phyloP scores from a whole-genome alignment of 2,888 invertebrate genomes.

The Agrochola lychnidis region DNA sequence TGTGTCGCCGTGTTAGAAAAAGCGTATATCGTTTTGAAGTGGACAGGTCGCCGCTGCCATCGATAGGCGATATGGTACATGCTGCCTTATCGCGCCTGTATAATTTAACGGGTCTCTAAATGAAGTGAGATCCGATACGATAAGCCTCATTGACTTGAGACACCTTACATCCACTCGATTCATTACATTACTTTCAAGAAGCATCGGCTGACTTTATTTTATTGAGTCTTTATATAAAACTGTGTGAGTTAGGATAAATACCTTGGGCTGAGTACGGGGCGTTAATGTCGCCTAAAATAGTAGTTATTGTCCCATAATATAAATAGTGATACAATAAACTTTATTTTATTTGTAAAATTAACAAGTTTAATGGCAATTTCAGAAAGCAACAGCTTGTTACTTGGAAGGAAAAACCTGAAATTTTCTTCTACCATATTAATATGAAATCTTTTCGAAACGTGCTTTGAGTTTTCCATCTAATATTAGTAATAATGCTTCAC shows the following conservation, averaged over 20 bases:
- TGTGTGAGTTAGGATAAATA: constrained; percentile 64
- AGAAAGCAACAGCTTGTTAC: too few species aligned
- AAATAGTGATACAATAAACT: neutral
- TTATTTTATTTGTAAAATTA: neutral
- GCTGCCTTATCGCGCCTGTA: constrained; percentile 85
- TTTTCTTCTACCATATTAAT: neutral
- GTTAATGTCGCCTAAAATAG: constrained; percentile 17
- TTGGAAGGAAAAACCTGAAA: neutral
- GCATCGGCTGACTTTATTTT: constrained; percentile 80
- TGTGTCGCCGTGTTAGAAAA: constrained; percentile 81
- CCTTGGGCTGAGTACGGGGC: constrained; percentile 48
- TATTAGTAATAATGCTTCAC: neutral
- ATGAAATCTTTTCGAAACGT: neutral
- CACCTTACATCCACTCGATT: constrained; percentile 81
- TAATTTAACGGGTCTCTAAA: constrained; percentile 89
- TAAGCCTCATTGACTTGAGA: constrained; percentile 86
- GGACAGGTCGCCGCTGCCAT: constrained; percentile 77
- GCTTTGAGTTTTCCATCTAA: neutral
- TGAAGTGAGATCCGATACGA: constrained; percentile 88
- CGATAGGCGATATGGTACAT: constrained; percentile 80
- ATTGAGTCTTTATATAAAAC: constrained; percentile 74
- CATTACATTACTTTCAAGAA: constrained; percentile 84
- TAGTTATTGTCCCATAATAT: constrained; percentile 10
- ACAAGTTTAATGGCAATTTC: neutral
- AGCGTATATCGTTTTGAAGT: constrained; percentile 75